Evolutionary conservation across 2,797 vertebrate genomes (phyloP), one percentile per base, ranked within the genome.

Genomic region (Leuciscus waleckii): DNA sequence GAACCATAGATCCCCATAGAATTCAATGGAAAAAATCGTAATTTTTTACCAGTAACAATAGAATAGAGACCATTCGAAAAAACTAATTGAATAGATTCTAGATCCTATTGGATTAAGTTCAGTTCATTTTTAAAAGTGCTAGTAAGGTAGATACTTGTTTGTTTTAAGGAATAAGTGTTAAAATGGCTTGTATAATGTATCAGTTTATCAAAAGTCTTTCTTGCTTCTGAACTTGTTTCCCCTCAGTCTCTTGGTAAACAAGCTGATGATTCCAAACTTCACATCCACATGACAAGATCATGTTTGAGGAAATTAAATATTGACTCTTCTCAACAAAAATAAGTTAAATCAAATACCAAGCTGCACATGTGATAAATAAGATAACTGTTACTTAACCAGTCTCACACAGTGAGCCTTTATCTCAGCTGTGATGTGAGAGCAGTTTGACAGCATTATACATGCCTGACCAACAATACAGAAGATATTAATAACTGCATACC

Each of bases 301-400:
- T 26, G 32, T 51, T 67, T 51, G 32, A 39, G 58, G 23, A 83
- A 68, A 76, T 76, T 67, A 83, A 83, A 76, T 76, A 83, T 76
- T 76, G 71, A 68, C 82, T 65, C 1, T 63, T 17, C 70, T 75
- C 14, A 23, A 63, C 9, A 41, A 61, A 49, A 78, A 21, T 6
- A 75, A 51, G 58, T 76, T 54, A 9, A 54, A 51, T 51, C 82
- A 51, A 76, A 83, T 63, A 76, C 29, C 21, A 37, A 26, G 16
- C 29, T 32, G 3, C 81, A 76, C 8, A 4, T 63, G n/a, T 37
- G 39, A 63, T 35, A 43, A 32, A 82, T 43, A n/a, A 49, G 17
- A 19, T 61, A 73, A 35, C 39, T 63, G 58, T 46, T 46, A 73
- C 41, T 82, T 39, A 5, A 58, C 35, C 49, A 21, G 17, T 81